Base-by-base conservation (phyloP, 1,140 invertebrate genomes). In the Coboldia fuscipes region DNA sequence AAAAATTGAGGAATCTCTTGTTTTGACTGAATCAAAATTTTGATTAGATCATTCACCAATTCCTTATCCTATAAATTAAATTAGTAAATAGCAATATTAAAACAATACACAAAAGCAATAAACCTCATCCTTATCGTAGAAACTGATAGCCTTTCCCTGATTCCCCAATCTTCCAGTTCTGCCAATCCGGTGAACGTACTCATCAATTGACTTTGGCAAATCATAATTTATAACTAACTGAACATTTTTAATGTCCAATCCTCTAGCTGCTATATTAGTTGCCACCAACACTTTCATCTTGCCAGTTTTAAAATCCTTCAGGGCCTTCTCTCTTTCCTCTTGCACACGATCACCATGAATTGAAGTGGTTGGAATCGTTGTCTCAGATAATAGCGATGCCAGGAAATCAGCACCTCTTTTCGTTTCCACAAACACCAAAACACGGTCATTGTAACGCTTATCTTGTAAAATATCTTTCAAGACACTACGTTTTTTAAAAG, bases 181-280 rank as follows among this genome's bases (percentile, higher is more conserved):
- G 1, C 92, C 92, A 47, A 96, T 94, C 29, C 90, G 65, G 58
- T 97, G 92, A 4, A 94, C 85, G 50, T 97, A 97, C 37, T 92
- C 85, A 39, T 92, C 85, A 37, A 93, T 80, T 17, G 63, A 62
- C 5, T 26, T 9, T 7, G 88, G 88, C 42, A 93, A 62, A 60
- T 94, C 89, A 58, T 84, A 94, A 56, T 94, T 93, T 41, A 93
- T 86, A 20, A 93, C 85, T 51, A 85, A 82, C 39, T 79, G 81
- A 1, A 96, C 35, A 72, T 73, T 1, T 33, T 72, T 72, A 44
- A 47, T 52, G 70, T 68, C 70, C 9, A 89, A 51, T 9, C 90
- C 90, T 34, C 90, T 58, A 0, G 88, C 81, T 13, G 86, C 86
- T 1, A 96, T 89, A n/a, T 81, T 80, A 2, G 90, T 96, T 1